Evolutionary conservation across 2,888 invertebrate species (phyloP), one percentile per base, ranked within the genome.

Genomic region (Ennomos erosarius): DNA sequence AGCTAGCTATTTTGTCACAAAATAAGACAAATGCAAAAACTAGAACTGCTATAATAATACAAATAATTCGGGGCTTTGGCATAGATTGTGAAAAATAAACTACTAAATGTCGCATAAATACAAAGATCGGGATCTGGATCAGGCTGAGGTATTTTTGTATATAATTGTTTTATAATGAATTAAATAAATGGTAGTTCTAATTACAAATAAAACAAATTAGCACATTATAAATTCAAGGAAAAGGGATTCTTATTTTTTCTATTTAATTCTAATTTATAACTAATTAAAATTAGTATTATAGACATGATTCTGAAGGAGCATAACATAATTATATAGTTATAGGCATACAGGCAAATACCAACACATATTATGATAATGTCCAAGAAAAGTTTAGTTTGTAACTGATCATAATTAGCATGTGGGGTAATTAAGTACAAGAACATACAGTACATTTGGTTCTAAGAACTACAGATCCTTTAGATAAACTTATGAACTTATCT

Each of bases 261-360:
- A 60, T 51, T 46, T 60, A 60, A 60, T 59, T 51, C 54, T 59
- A 55, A 50, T 55, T 44, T 36, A 59, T 59, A 53, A 59, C 51
- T 55, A 47, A 55, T 46, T 60, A 54, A 40, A 55, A 36, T 26
- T 51, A 60, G 35, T 50, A 42, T 49, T 16, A 36, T 46, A 42
- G 55, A 51, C 40, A 12, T 13, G 13, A 47, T 55, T 60, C 47
- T 60, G 55, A 51, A 60, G 59, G 59, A 16, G 55, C 59, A 60
- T 47, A 55, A 59, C 40, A 26, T n/a, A n/a, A n/a, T n/a, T n/a
- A n/a, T 10, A 13, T 42, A 37, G 10, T 49, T 34, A 13, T 35
- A n/a, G 35, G 11, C 45, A 46, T 13, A 46, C 45, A 11, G 44
- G n/a, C 16, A 51, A 13, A 43, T 26, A 37, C 11, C 37, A 39